These are phyloP conservation scores for Ceyx cyanopectus DNA, from an alignment of 2,113 vertebrate species.

Conservation along the genomic window DNA sequence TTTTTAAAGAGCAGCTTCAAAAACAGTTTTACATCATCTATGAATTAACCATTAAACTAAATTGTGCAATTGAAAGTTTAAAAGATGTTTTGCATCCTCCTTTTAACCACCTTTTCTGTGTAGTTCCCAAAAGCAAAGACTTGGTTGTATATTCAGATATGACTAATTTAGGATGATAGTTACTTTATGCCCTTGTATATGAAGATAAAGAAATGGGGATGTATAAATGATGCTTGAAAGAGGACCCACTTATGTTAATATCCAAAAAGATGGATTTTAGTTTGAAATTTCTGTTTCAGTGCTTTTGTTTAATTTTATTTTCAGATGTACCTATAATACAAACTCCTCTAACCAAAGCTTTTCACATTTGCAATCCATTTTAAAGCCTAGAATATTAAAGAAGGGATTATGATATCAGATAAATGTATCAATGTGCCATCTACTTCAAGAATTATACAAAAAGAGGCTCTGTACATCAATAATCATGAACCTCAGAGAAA, in stretches of 20 bases:
- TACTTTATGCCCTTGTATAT: not conserved
- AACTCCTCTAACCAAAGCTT: not conserved
- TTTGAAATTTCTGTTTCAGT: not conserved
- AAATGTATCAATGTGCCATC: not conserved
- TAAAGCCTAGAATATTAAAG: not conserved
- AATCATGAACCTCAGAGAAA: not conserved
- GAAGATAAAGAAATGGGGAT: not conserved
- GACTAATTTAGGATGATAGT: not conserved
- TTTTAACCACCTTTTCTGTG: not conserved
- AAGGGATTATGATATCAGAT: not conserved
- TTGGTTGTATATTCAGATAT: not conserved
- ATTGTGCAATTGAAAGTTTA: not conserved
- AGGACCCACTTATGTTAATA: not conserved
- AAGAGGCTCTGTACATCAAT: not conserved
- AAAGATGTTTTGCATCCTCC: not conserved
- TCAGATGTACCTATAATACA: not conserved
- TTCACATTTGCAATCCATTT: conserved; percentile 16
- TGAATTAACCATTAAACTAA: not conserved
- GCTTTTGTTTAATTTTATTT: not conserved
- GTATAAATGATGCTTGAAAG: not conserved
- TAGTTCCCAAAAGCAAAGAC: not conserved
- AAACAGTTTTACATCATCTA: not conserved
- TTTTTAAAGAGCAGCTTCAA: not conserved
- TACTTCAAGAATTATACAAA: not conserved
- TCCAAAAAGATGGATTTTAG: not conserved